These are phyloP conservation scores for Miltochrista miniata DNA, from an alignment of 2,888 invertebrate species.

Conservation along the genomic window DNA sequence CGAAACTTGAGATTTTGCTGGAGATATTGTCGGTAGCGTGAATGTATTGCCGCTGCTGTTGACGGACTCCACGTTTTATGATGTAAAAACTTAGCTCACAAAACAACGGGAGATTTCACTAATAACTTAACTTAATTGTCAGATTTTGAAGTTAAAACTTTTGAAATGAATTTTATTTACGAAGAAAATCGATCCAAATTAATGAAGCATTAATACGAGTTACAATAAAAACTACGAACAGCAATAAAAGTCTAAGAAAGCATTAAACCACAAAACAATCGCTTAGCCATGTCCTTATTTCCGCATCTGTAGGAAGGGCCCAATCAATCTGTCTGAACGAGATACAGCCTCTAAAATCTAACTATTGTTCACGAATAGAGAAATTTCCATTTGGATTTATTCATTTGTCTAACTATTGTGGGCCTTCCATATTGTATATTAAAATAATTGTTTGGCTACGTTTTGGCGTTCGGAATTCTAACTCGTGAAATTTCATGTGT, in stretches of 20 bases:
- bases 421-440: constrained; percentile 59
- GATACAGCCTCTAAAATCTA: constrained; percentile 82
- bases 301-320: constrained; percentile 61
- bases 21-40: constrained; percentile 45
- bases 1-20: constrained; percentile 61
- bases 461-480: constrained; percentile 41
- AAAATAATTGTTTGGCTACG: constrained; percentile 59
- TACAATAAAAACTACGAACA: too few relatives aligned
- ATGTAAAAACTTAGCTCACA: too few relatives aligned
- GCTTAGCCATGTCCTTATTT: constrained; percentile 56
- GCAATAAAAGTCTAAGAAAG: too few relatives aligned
- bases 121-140: too few relatives aligned
- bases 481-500: constrained; percentile 25
- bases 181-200: too few relatives aligned
- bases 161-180: too few relatives aligned
- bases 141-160: too few relatives aligned
- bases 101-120: too few relatives aligned
- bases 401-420: constrained; percentile 82
- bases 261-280: constrained; percentile 14
- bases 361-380: constrained; percentile 82
- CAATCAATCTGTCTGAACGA: constrained; percentile 82
- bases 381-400: constrained; percentile 83
- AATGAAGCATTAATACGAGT: too few relatives aligned
- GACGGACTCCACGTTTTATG: constrained; percentile 34
- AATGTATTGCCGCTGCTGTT: constrained; percentile 28